Evolutionary conservation across 2,113 vertebrate species (phyloP), one percentile per base, ranked within the genome.

Genomic region (Girardinichthys multiradiatus): DNA sequence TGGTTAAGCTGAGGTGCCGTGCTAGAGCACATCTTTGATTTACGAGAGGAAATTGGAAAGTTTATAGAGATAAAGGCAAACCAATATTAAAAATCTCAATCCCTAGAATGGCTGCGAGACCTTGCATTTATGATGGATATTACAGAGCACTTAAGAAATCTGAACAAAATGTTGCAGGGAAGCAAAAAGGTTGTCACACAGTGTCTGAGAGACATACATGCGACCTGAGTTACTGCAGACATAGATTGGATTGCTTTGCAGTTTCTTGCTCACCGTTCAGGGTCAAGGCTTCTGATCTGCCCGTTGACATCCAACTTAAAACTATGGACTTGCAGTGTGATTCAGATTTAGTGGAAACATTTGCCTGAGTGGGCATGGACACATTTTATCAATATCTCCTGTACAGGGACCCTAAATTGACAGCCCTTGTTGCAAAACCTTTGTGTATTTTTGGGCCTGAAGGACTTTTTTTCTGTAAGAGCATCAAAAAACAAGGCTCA

Each of bases 111-210:
- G 64, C 2, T 79, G 21, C 76, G 69, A 59, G 68, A 84, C 4
- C 54, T 76, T 61, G 77, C 58, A 19, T 80, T 70, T 35, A 19
- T 79, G 66, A 67, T 71, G 7, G 76, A 71, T 57, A 64, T 64
- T 68, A 70, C 70, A 13, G 6, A 68, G 1, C 76, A 68, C 67
- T 70, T 74, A 65, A 77, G 70, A 45, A 70, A 14, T 3, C 61
- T 74, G 4, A 82, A 70, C 39, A 82, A 37, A 31, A 77, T 24
- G 15, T 27, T 77, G 70, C 74, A 77, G 48, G 80, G 65, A 1
- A 10, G 31, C 10, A 77, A 82, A 2, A 73, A 30, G 73, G 26
- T 64, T n/a, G 39, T 81, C 14, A 71, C 69, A 7, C 68, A 76
- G 7, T 81, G 2, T 64, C 68, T 79, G 0, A 61, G 8, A 77